Percentiles rank a stretch among this genome's conserved stretches.
Evolutionary conservation across 2,113 vertebrate genomes (phyloP).

Genomic region (Ondatra zibethicus): DNA sequence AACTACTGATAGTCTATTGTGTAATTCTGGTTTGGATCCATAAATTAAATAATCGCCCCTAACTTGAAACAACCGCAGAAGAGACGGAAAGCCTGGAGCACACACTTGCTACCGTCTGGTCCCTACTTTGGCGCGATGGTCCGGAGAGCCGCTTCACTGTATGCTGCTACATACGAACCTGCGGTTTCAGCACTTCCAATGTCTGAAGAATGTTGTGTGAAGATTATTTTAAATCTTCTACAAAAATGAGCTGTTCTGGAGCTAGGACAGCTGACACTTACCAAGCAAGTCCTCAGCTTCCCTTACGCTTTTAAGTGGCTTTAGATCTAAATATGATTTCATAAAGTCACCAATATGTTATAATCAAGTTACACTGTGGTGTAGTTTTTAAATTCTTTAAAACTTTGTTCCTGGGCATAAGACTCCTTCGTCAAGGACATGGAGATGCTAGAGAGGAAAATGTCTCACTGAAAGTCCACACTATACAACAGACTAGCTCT

Average conservation of each 20-base stretch:
- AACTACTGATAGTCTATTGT: neutral
- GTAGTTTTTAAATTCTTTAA: neutral
- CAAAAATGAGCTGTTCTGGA: constrained; percentile 2
- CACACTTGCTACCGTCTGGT: neutral
- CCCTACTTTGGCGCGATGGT: neutral
- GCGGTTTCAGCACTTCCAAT: constrained; percentile 19
- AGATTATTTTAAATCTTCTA: neutral
- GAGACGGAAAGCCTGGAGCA: neutral
- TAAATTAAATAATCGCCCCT: neutral
- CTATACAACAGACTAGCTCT: neutral
- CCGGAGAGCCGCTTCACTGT: neutral
- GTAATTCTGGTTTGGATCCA: neutral
- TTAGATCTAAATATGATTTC: neutral
- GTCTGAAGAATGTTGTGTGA: neutral
- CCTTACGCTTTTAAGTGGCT: neutral
- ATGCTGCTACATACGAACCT: neutral
- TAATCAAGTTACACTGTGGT: neutral
- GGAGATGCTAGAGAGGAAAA: neutral
- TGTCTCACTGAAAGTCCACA: neutral
- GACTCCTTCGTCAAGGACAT: neutral
- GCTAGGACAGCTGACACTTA: neutral
- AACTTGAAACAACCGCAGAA: neutral
- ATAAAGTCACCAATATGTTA: neutral
- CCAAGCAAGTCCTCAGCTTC: neutral
- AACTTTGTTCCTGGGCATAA: neutral